Conservation (phyloP, 2,888 invertebrate genomes). For the Byasa hedistus region DNA sequence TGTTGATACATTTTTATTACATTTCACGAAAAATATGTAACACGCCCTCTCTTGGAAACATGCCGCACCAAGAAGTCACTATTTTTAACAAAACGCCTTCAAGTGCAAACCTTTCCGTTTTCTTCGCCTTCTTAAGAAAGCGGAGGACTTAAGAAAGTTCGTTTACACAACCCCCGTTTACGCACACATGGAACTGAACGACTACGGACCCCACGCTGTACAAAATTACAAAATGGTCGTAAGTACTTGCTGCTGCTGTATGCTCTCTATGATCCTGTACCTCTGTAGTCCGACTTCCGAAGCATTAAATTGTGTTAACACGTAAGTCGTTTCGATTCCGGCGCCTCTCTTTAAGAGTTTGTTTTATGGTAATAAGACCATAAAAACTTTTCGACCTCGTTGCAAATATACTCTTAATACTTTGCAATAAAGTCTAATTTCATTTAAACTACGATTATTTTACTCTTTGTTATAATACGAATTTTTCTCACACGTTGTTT, state of each 20-base stretch:
- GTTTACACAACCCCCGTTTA: conserved; percentile 49
- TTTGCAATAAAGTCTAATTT: conserved; percentile 30
- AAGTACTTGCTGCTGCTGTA: conserved; percentile 31
- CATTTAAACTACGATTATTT: no score
- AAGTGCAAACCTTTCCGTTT: conserved; percentile 75
- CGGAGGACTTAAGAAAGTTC: conserved; percentile 71
- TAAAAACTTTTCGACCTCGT: neutral
- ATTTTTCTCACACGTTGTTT: conserved; percentile 65
- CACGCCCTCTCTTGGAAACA: conserved; percentile 63
- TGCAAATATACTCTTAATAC: conserved; percentile 33
- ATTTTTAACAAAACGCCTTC: conserved; percentile 73
- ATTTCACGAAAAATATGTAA: conserved; percentile 30
- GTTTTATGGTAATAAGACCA: conserved; percentile 7
- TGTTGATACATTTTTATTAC: neutral
- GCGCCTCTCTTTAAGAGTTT: conserved; percentile 31
- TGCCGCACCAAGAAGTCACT: conserved; percentile 52
- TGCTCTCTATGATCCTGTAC: conserved; percentile 32
- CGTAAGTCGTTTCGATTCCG: conserved; percentile 41
- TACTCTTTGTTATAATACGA: no score
- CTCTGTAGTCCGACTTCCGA: conserved; percentile 31
- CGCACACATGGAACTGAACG: conserved; percentile 47
- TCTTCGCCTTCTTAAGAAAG: conserved; percentile 77
- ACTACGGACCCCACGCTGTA: conserved; percentile 28
- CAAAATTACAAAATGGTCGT: conserved; percentile 41
- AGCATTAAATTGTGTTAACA: conserved; percentile 35